A percentile compares a stretch with the other conserved stretches of the same genome.
phyloP scores from a whole-genome alignment of 2,113 vertebrate genomes.

The Cyrtonyx montezumae region DNA sequence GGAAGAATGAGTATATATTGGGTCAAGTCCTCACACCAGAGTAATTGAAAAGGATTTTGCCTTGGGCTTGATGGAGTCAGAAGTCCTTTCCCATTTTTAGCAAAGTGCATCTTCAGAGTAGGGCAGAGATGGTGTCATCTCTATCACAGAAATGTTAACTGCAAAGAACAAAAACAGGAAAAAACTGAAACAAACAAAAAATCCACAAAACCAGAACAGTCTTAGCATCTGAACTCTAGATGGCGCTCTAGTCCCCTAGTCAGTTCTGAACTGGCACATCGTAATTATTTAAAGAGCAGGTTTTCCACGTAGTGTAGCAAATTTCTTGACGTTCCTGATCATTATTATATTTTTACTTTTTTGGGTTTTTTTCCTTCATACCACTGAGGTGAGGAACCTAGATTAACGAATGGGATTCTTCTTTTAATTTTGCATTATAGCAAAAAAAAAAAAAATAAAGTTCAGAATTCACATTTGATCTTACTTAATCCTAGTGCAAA shows the following conservation, averaged over 20 bases:
- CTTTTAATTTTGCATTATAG: background rate
- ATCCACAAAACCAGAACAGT: background rate
- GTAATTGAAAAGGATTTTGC: background rate
- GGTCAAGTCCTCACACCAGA: background rate
- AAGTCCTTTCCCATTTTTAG: background rate
- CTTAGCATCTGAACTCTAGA: background rate
- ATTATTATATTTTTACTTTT: too few species aligned
- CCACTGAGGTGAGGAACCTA: background rate
- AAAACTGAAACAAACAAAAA: too few species aligned
- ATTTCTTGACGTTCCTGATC: background rate
- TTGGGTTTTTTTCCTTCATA: background rate
- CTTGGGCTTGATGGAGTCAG: background rate
- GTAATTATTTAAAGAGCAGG: background rate
- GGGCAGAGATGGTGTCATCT: background rate
- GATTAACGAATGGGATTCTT: background rate
- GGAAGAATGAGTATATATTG: background rate
- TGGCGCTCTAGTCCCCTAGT: background rate
- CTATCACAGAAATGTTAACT: background rate
- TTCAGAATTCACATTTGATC: background rate
- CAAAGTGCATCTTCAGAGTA: background rate
- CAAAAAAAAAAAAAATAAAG: background rate
- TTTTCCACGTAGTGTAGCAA: background rate
- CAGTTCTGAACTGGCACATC: background rate
- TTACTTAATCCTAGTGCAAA: background rate
- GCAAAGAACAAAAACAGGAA: background rate